Conservation (phyloP, 2,888 invertebrate species). For the Germaria angustata region DNA sequence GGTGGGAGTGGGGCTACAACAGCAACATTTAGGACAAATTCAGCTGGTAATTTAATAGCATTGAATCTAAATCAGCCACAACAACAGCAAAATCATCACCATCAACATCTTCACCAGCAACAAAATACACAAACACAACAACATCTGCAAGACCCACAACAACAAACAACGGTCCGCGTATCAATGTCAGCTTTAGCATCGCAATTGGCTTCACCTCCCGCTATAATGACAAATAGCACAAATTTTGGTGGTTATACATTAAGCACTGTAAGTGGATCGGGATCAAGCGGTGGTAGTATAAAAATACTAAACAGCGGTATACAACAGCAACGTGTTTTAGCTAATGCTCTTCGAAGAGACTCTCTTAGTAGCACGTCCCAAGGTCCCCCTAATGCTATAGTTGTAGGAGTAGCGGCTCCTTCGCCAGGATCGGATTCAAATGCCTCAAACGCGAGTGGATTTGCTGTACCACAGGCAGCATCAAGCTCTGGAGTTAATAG, state of each 20-base stretch:
- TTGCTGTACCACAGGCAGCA: constrained; percentile 81
- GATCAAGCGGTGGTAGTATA: constrained; percentile 69
- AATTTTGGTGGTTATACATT: constrained; percentile 76
- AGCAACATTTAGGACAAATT: constrained; percentile 75
- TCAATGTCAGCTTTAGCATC: constrained; percentile 80
- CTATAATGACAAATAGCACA: constrained; percentile 79
- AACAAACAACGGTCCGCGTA: constrained; percentile 78
- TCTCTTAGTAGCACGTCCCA: constrained; percentile 76
- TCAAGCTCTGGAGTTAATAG: constrained; percentile 49
- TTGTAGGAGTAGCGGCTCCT: constrained; percentile 80
- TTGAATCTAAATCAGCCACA: constrained; percentile 72
- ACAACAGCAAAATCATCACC: constrained; percentile 68
- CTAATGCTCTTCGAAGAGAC: constrained; percentile 79
- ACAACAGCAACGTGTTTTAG: constrained; percentile 75
- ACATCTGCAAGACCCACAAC: constrained; percentile 66
- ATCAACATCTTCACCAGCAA: constrained; percentile 63
- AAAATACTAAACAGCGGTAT: constrained; percentile 74
- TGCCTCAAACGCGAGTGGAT: constrained; percentile 80
- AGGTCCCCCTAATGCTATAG: constrained; percentile 75
- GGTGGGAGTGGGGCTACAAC: constrained; percentile 70
- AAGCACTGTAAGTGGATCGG: constrained; percentile 70
- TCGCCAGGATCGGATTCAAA: constrained; percentile 80
- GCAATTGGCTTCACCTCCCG: constrained; percentile 80
- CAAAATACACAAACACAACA: constrained; percentile 62
- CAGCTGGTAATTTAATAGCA: constrained; percentile 78